Conservation (phyloP, 2,113 vertebrate species). For the Menura novaehollandiae region DNA sequence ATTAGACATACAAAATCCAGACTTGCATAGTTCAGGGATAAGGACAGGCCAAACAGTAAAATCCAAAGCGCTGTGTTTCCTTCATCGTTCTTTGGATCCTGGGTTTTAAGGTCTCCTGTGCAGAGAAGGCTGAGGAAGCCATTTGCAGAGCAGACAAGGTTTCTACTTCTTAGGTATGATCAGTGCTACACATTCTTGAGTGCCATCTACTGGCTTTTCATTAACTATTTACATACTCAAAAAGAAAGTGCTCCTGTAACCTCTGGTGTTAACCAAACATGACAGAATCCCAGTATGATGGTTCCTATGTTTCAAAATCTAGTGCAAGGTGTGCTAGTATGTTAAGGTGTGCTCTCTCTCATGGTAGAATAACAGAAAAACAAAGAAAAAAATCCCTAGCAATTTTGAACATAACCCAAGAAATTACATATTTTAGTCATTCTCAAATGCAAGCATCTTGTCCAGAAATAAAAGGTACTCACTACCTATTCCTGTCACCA, state of each 20-base stretch:
- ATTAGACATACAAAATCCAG: not conserved
- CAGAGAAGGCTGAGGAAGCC: not conserved
- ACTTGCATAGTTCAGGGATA: not conserved
- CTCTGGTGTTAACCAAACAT: not conserved
- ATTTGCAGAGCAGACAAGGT: not conserved
- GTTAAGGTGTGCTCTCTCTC: not conserved
- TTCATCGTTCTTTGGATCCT: not conserved
- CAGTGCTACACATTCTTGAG: not conserved
- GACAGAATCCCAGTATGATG: not conserved
- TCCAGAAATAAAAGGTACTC: not conserved
- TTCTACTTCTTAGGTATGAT: not conserved
- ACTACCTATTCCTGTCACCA: not conserved
- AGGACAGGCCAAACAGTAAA: not conserved
- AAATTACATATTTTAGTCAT: not conserved
- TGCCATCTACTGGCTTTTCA: slow-evolving; percentile 42
- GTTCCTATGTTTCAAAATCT: not conserved
- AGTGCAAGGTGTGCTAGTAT: not conserved
- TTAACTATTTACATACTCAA: not conserved
- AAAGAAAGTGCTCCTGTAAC: not conserved
- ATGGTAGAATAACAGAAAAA: not conserved
- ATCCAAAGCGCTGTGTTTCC: not conserved
- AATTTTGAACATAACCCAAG: not conserved
- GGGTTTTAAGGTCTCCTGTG: not conserved
- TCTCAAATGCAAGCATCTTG: not conserved
- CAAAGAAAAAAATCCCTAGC: not conserved